phyloP scores from a whole-genome alignment of 2,797 vertebrate genomes.

The Eulemur albifrons region DNA sequence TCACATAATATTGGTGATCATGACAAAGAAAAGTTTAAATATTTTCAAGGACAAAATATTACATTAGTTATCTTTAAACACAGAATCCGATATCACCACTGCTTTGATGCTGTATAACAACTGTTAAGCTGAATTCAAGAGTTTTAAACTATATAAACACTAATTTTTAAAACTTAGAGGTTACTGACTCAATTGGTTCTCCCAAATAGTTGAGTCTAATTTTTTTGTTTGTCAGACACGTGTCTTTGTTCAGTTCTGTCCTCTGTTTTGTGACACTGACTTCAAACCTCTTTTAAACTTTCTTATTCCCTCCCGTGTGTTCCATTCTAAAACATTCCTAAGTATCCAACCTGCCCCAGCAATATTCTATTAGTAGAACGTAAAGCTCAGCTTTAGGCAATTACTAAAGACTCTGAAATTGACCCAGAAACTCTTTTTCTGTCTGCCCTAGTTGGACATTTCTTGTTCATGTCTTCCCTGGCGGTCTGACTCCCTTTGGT shows the following conservation, averaged over 20 bases:
- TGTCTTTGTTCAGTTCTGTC: neutral
- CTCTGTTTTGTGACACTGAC: neutral
- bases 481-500: neutral
- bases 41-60: neutral
- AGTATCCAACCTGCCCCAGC: neutral
- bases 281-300: neutral
- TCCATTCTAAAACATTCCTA: neutral
- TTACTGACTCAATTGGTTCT: neutral
- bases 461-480: neutral
- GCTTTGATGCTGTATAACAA: neutral
- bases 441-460: neutral
- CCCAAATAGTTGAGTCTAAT: neutral
- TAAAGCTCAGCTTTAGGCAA: neutral
- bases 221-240: neutral
- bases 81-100: neutral
- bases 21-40: neutral
- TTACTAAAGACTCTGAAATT: neutral
- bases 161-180: neutral
- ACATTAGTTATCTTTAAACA: neutral
- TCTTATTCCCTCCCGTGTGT: neutral
- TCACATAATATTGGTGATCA: neutral
- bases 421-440: neutral
- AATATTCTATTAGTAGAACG: neutral
- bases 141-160: conserved; percentile 4
- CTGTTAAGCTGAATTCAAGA: neutral